Conservation (phyloP, 1,140 invertebrate genomes). For the Listronotus oregonensis region DNA sequence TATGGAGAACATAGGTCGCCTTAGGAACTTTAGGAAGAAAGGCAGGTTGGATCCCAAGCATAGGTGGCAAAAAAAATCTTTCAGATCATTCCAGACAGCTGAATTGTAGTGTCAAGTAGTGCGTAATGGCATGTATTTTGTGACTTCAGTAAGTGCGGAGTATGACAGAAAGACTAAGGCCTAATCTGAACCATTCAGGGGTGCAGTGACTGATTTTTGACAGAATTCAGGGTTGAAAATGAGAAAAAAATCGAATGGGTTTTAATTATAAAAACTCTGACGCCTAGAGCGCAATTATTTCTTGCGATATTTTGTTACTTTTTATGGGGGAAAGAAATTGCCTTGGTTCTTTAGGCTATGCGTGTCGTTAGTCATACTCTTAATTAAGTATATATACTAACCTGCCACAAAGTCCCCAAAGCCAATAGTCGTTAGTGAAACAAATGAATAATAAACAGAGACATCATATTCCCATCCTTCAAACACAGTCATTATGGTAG, state of each 20-base stretch:
- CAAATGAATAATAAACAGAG: constrained; percentile 89
- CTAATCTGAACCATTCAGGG: too few relatives aligned
- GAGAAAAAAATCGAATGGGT: too few relatives aligned
- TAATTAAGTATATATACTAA: constrained; percentile 15
- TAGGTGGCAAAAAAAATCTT: too few relatives aligned
- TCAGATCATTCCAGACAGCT: too few relatives aligned
- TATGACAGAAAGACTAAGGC: too few relatives aligned
- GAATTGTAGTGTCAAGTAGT: too few relatives aligned
- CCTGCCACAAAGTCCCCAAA: constrained; percentile 90
- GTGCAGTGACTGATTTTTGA: not conserved
- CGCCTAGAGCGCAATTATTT: not conserved
- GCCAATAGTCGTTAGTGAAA: constrained; percentile 91
- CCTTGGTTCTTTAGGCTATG: not conserved
- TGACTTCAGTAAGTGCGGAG: too few relatives aligned
- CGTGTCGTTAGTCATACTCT: not conserved
- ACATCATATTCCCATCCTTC: constrained; percentile 91
- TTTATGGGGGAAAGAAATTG: not conserved
- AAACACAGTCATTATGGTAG: constrained; percentile 84
- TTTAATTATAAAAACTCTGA: not conserved
- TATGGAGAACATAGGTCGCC: too few relatives aligned
- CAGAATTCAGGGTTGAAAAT: not conserved
- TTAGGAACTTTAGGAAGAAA: too few relatives aligned
- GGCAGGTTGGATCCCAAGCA: too few relatives aligned
- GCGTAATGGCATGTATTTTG: too few relatives aligned
- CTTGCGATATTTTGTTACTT: too few relatives aligned